phyloP scores from a whole-genome alignment of 2,888 invertebrate genomes.

The Sussaba pulchella region DNA sequence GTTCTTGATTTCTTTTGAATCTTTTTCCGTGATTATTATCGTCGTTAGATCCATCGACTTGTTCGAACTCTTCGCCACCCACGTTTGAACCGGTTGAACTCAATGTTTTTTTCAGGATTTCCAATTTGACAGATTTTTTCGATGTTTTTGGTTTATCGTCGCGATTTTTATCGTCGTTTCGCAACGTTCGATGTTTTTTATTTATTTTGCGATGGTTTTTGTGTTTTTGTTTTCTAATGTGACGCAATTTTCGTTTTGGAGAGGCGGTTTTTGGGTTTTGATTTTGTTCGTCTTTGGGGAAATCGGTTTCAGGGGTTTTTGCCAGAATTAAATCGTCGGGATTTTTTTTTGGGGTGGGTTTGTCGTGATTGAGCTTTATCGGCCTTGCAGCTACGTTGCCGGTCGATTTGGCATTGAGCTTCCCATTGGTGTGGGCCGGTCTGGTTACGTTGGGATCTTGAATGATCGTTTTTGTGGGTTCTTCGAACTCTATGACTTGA shows the following conservation, averaged over 20 bases:
- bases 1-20: slow-evolving; percentile 71
- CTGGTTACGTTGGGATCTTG: slow-evolving; percentile 13
- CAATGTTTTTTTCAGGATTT: slow-evolving; percentile 41
- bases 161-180: slow-evolving; percentile 67
- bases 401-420: no score
- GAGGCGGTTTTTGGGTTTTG: slow-evolving; percentile 52
- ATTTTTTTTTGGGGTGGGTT: not conserved
- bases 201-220: slow-evolving; percentile 49
- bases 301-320: slow-evolving; percentile 65
- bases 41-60: slow-evolving; percentile 56
- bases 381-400: slow-evolving; percentile 22
- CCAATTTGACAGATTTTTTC: slow-evolving; percentile 29
- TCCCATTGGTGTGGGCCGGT: not conserved
- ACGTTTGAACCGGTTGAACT: slow-evolving; percentile 23
- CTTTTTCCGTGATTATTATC: slow-evolving; percentile 47
- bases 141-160: slow-evolving; percentile 72
- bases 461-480: slow-evolving; percentile 64
- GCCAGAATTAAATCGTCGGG: slow-evolving; percentile 25
- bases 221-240: slow-evolving; percentile 70
- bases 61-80: slow-evolving; percentile 57
- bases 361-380: slow-evolving; percentile 32
- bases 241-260: slow-evolving; percentile 69
- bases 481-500: slow-evolving; percentile 82
- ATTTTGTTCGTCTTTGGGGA: slow-evolving; percentile 67
- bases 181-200: slow-evolving; percentile 80